Conservation (phyloP, 2,888 invertebrate species). For the Hedya salicella region DNA sequence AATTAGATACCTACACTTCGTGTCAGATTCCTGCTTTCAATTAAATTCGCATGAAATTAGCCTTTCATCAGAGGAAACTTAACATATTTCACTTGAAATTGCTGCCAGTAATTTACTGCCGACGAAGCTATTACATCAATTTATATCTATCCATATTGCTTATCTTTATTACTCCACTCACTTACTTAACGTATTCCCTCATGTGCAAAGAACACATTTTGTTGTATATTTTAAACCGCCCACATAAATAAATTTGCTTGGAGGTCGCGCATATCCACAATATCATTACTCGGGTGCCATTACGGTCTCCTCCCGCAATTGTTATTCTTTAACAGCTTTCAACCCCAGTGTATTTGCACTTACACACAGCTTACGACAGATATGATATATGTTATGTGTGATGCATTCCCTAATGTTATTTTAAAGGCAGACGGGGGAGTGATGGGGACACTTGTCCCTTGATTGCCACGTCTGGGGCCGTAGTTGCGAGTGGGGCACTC, state of each 20-base stretch:
- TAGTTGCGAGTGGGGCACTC: slow-evolving; percentile 67
- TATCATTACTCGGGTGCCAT: slow-evolving; percentile 27
- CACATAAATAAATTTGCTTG: slow-evolving; percentile 2
- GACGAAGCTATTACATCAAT: slow-evolving; percentile 19
- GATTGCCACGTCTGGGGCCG: slow-evolving; percentile 64
- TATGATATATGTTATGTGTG: slow-evolving; percentile 42
- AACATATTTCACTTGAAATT: slow-evolving; percentile 25
- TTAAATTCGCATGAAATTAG: slow-evolving; percentile 27
- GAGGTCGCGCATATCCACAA: slow-evolving; percentile 26
- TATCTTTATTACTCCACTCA: slow-evolving; percentile 22
- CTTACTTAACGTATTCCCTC: slow-evolving; percentile 14
- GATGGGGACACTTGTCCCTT: slow-evolving; percentile 59
- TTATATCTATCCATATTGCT: slow-evolving; percentile 7
- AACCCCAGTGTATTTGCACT: slow-evolving; percentile 34
- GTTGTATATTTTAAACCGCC: slow-evolving; percentile 20
- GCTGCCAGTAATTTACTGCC: slow-evolving; percentile 25
- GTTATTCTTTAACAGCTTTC: slow-evolving; percentile 40
- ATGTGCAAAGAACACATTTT: slow-evolving; percentile 14
- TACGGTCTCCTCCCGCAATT: slow-evolving; percentile 23
- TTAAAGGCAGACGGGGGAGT: slow-evolving; percentile 58
- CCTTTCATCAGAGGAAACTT: slow-evolving; percentile 23
- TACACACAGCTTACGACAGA: slow-evolving; percentile 23
- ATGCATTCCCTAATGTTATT: slow-evolving; percentile 59
- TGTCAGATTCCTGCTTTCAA: slow-evolving; percentile 1
- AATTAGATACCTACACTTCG: slow-evolving; percentile 12